A percentile compares a stretch with the other conserved stretches of the same genome.
Evolutionary conservation across 2,113 vertebrate genomes (phyloP).

Genomic region (Heliornis fulica): DNA sequence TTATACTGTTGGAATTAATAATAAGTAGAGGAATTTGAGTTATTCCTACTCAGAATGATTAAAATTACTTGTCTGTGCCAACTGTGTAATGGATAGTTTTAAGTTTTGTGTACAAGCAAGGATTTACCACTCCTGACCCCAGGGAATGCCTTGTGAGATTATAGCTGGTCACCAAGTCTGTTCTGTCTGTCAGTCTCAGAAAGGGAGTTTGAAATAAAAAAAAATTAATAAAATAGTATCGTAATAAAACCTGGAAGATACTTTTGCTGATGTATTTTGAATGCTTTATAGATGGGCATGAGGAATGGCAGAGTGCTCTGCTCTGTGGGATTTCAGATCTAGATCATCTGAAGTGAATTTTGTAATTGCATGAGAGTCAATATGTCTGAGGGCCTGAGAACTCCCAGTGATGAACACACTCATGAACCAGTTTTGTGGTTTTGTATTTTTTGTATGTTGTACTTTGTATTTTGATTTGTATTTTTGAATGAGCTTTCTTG

Average conservation of each 20-base stretch:
- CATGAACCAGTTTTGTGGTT: too few relatives aligned
- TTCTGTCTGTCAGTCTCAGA: neutral
- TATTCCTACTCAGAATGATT: neutral
- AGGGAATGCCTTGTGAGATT: neutral
- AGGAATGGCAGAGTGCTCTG: neutral
- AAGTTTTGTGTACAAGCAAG: neutral
- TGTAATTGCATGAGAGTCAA: neutral
- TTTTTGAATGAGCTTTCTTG: neutral
- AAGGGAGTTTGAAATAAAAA: neutral
- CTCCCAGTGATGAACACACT: neutral
- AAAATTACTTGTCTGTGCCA: neutral
- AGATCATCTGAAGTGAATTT: neutral
- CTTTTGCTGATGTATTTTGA: neutral
- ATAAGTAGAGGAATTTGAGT: neutral
- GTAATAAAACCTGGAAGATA: neutral
- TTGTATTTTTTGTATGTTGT: too few relatives aligned
- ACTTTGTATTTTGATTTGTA: too few relatives aligned
- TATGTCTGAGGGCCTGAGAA: neutral
- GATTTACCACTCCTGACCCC: neutral
- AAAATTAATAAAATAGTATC: too few relatives aligned
- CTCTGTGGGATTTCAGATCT: neutral
- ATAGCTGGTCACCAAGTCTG: neutral
- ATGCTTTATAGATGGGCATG: neutral
- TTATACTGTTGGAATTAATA: neutral
- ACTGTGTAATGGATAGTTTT: neutral